Conservation (phyloP, 2,888 invertebrate species). For the Andricus quercusramuli region DNA sequence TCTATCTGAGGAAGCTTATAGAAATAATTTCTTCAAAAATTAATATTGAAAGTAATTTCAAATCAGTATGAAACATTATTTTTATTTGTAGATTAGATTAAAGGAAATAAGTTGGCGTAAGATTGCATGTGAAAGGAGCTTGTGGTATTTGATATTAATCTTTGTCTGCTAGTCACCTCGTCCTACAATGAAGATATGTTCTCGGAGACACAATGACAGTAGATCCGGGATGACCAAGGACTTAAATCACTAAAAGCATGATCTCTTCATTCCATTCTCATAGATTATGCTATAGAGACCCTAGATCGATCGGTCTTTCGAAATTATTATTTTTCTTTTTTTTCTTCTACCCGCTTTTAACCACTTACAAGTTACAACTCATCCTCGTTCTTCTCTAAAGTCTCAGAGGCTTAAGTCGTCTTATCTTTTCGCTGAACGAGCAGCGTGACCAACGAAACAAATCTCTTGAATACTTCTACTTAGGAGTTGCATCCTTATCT, state of each 20-base stretch:
- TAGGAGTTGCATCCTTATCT: conserved; percentile 29
- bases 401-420: conserved; percentile 17
- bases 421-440: conserved; percentile 36
- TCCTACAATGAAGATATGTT: not conserved
- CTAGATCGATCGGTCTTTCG: conserved; percentile 15
- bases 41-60: no score
- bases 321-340: not conserved
- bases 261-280: conserved; percentile 15
- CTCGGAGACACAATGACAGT: not conserved
- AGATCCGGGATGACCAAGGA: conserved; percentile 13
- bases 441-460: conserved; percentile 40
- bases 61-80: no score
- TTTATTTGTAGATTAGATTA: no score
- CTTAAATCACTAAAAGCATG: conserved; percentile 23
- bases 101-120: not conserved
- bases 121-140: not conserved
- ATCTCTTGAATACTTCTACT: conserved; percentile 33
- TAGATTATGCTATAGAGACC: conserved; percentile 22
- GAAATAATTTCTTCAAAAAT: no score
- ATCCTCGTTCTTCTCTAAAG: conserved; percentile 12
- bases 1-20: no score
- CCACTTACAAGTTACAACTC: conserved; percentile 28
- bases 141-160: not conserved
- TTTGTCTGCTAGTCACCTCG: conserved; percentile 5
- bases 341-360: not conserved